Conservation (phyloP, 2,888 invertebrate species). For the Orthosia gothica region DNA sequence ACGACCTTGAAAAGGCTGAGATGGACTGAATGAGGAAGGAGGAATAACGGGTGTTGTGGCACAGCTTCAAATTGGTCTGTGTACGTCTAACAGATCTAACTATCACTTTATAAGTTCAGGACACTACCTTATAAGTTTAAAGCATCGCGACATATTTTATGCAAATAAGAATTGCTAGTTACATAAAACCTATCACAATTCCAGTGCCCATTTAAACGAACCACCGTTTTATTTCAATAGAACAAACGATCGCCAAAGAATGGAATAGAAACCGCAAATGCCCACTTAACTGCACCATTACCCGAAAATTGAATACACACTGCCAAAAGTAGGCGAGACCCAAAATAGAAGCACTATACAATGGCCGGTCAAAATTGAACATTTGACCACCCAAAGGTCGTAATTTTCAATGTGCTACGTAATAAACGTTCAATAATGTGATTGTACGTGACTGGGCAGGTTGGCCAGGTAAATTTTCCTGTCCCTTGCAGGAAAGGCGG, state of each 20-base stretch:
- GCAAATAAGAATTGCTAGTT: not conserved
- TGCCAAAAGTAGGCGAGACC: constrained; percentile 20
- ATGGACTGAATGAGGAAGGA: no score
- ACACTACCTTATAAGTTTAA: not conserved
- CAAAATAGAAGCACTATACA: constrained; percentile 54
- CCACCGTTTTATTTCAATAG: constrained; percentile 18
- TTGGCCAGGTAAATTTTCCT: constrained; percentile 83
- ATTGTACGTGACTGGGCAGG: constrained; percentile 77
- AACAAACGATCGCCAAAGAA: constrained; percentile 24
- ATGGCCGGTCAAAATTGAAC: constrained; percentile 74
- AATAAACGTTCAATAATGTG: constrained; percentile 86
- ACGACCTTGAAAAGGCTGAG: no score
- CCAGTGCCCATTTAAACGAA: not conserved
- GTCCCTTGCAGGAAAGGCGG: constrained; percentile 80
- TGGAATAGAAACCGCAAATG: constrained; percentile 29
- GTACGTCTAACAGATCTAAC: no score
- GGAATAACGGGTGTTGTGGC: no score
- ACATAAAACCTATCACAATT: constrained; percentile 1
- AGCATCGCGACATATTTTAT: not conserved
- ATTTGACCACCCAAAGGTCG: constrained; percentile 65
- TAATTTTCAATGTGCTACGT: constrained; percentile 80
- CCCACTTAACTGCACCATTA: constrained; percentile 26
- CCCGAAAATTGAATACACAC: constrained; percentile 39
- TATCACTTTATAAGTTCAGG: no score
- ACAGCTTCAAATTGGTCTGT: no score